Evolutionary conservation across 2,888 invertebrate species (phyloP).

Genomic region (Cerastoderma edule): DNA sequence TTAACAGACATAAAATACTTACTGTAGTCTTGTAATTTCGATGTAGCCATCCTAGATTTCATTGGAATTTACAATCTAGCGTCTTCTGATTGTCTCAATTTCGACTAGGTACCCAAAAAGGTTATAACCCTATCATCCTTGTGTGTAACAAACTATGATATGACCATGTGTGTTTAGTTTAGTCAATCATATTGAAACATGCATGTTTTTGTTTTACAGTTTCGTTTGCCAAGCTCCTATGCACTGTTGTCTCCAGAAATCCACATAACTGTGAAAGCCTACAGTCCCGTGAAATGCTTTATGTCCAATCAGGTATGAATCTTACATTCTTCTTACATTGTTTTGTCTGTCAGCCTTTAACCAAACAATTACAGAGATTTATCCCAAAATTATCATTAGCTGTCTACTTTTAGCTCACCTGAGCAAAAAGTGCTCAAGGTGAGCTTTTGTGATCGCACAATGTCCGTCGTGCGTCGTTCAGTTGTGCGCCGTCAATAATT

Average conservation of each 20-base stretch:
- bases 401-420: background rate
- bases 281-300: slow-evolving; percentile 90
- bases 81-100: background rate
- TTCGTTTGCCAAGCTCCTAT: slow-evolving; percentile 88
- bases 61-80: background rate
- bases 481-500: no score
- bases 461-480: no score
- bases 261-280: slow-evolving; percentile 90
- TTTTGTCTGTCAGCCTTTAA: no score
- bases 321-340: background rate
- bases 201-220: slow-evolving; percentile 85
- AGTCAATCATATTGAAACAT: background rate
- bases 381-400: no score
- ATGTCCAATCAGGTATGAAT: slow-evolving; percentile 88
- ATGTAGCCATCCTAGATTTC: background rate
- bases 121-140: no score
- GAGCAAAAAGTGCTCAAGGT: no score
- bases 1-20: no score
- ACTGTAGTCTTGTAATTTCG: no score
- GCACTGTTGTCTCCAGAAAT: slow-evolving; percentile 88
- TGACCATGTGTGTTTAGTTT: background rate
- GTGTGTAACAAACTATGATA: no score
- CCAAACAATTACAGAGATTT: no score
- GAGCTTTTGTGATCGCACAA: no score
- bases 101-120: no score